Conservation (phyloP, 2,888 invertebrate species). For the Cinara cedri region DNA sequence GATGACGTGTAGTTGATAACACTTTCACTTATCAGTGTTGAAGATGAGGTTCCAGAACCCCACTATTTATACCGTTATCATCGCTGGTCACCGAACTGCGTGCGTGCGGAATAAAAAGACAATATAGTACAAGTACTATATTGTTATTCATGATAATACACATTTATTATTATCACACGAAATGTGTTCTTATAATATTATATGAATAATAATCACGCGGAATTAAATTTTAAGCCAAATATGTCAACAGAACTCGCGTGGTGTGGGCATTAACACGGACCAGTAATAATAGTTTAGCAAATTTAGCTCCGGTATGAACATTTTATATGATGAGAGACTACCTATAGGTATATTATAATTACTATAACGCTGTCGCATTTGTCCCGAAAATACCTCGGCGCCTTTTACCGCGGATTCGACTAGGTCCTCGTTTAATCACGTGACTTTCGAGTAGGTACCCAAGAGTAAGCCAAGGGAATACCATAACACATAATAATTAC, state of each 20-base stretch:
- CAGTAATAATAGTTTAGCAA: conserved; percentile 40
- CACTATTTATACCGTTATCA: no score
- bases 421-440: conserved; percentile 8
- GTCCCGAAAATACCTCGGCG: conserved; percentile 9
- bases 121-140: no score
- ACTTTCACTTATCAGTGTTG: no score
- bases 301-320: conserved; percentile 20
- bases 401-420: background rate
- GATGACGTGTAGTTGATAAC: no score
- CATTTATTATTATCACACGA: no score
- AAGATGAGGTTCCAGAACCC: no score
- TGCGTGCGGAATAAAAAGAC: no score
- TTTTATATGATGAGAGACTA: conserved; percentile 29
- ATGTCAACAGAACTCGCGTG: conserved; percentile 24
- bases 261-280: conserved; percentile 24
- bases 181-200: no score
- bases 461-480: conserved; percentile 28
- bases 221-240: conserved; percentile 36
- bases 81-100: no score
- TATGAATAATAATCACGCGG: conserved; percentile 22
- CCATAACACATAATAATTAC: background rate
- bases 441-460: conserved; percentile 14
- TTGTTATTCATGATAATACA: no score
- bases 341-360: background rate
- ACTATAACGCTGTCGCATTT: background rate